A percentile compares a stretch with the other conserved stretches of the same genome.
phyloP scores from a whole-genome alignment of 2,797 vertebrate species.

The Pteronotus mesoamericanus region DNA sequence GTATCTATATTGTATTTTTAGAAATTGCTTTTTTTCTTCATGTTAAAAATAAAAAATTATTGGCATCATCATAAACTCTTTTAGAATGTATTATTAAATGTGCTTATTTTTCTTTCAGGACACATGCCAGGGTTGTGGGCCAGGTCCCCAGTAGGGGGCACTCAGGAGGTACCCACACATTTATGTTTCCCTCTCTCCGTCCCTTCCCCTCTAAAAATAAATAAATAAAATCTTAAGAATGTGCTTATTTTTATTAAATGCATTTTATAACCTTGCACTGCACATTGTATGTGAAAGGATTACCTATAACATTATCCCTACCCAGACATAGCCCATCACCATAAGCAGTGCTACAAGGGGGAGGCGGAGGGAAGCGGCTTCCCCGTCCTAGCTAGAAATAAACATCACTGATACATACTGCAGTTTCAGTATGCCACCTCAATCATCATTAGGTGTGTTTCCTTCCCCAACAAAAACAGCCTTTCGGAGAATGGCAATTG shows the following conservation, averaged over 20 bases:
- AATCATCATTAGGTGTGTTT: background rate
- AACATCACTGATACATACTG: background rate
- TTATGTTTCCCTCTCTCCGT: too few relatives aligned
- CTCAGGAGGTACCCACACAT: too few relatives aligned
- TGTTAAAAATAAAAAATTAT: background rate
- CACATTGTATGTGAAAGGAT: background rate
- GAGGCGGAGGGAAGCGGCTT: background rate
- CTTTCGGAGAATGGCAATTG: background rate
- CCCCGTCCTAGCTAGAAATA: background rate
- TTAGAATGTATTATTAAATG: background rate
- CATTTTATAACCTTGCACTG: background rate
- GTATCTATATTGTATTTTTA: background rate
- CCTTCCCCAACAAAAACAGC: background rate
- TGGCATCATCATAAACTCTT: background rate
- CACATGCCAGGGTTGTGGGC: too few relatives aligned
- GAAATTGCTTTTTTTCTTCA: background rate
- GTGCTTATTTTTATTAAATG: constrained; percentile 2
- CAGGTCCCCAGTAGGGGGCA: too few relatives aligned
- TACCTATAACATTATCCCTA: background rate
- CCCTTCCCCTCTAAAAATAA: too few relatives aligned
- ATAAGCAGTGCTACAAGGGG: background rate
- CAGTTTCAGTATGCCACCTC: background rate
- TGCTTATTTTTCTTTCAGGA: background rate
- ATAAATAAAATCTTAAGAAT: too few relatives aligned
- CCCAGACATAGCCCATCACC: background rate